Conservation (phyloP, 2,888 invertebrate genomes). For the Chymomyza fuscimana region DNA sequence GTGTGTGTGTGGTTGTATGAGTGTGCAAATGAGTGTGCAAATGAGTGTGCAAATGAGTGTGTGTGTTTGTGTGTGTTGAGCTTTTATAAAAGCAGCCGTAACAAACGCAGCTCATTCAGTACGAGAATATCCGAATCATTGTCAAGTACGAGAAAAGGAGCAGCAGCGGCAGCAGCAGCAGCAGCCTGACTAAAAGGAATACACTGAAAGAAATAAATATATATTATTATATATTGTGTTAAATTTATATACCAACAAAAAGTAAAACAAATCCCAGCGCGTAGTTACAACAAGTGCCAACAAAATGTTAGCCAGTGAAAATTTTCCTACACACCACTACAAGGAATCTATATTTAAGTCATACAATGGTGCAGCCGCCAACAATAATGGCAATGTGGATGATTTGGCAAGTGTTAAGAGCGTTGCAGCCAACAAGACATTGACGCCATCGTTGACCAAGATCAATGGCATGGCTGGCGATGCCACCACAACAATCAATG, state of each 20-base stretch:
- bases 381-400: slow-evolving; percentile 31
- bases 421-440: slow-evolving; percentile 28
- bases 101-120: slow-evolving; percentile 62
- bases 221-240: slow-evolving; percentile 20
- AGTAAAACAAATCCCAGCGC: slow-evolving; percentile 14
- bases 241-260: slow-evolving; percentile 13
- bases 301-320: slow-evolving; percentile 77
- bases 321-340: slow-evolving; percentile 64
- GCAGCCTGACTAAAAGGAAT: slow-evolving; percentile 13
- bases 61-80: slow-evolving; percentile 16
- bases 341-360: slow-evolving; percentile 76
- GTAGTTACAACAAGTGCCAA: slow-evolving; percentile 10
- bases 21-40: slow-evolving; percentile 26
- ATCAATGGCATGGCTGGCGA: slow-evolving; percentile 36
- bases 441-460: slow-evolving; percentile 24
- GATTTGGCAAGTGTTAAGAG: slow-evolving; percentile 56
- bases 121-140: slow-evolving; percentile 64
- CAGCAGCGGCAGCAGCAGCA: slow-evolving; percentile 10
- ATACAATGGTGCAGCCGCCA: slow-evolving; percentile 47
- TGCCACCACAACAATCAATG: slow-evolving; percentile 30
- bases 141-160: slow-evolving; percentile 47
- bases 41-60: background rate
- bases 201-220: slow-evolving; percentile 1
- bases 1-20: background rate
- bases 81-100: slow-evolving; percentile 76